Base-by-base conservation (phyloP, 2,797 vertebrate species). In the Distichodus sexfasciatus region DNA sequence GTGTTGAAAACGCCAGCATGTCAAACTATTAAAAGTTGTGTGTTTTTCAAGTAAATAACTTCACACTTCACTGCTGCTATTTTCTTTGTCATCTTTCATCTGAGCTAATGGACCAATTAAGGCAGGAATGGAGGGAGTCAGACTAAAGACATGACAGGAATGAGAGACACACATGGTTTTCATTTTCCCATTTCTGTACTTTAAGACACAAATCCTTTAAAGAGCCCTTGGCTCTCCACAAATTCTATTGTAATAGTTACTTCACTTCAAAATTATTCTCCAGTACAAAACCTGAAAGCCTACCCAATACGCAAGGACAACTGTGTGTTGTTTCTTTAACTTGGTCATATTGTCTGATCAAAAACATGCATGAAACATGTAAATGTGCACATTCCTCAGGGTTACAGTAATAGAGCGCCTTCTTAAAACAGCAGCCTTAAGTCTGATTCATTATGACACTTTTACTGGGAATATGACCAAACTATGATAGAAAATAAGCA, bases 161-260 rank as follows among this genome's bases (percentile, higher is more conserved):
- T 59, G 76, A 77, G 29, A 47, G n/a, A 47, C 41, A 71, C 85
- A 85, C 59, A 68, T 83, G 80, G 71, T 76, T 83, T 65, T 77
- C 31, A 81, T 84, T 83, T 77, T 66, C 47, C 1, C 11, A 19
- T 70, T 78, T 70, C 43, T 38, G 54, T 10, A 48, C 62, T 62
- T 38, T 9, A 66, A 51, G 9, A 59, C 51, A 57, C 24, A 65
- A 38, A 3, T 35, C 10, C 23, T 21, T 24, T 2, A 24, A 57
- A 31, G 10, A 54, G 6, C 14, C 12, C 31, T 48, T 36, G 31
- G 55, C 1, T 8, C 14, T 47, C 28, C 40, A 57, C 11, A 23
- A 35, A 38, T 5, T 21, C 11, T 15, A 9, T 12, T 23, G 1
- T 28, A 29, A 28, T 1, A 26, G 11, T 14, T 17, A 7, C 9